These are phyloP conservation scores for Rousettus madagascariensis DNA, from an alignment of 2,797 vertebrate genomes.

Conservation along the genomic window DNA sequence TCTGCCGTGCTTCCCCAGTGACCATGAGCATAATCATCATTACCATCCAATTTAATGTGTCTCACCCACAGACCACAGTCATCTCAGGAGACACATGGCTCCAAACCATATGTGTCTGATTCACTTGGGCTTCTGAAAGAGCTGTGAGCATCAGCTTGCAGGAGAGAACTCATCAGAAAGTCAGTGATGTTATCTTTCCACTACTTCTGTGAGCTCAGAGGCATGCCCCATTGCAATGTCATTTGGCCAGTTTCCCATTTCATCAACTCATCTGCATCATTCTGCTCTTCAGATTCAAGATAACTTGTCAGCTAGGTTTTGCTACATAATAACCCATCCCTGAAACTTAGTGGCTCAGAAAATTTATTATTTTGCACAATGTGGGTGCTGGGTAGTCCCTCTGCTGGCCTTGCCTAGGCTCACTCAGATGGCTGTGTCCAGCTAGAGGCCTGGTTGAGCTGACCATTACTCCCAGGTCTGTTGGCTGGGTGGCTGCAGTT, in stretches of 20 bases:
- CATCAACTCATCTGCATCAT: too few relatives aligned
- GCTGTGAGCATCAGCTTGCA: background rate
- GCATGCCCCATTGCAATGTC: too few relatives aligned
- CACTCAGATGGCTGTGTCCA: background rate
- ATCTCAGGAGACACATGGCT: background rate
- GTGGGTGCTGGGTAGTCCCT: background rate
- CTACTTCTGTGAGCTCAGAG: background rate
- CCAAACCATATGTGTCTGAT: background rate
- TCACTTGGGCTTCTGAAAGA: background rate
- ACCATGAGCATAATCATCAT: background rate
- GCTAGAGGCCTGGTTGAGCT: background rate
- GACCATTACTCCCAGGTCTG: accelerated
- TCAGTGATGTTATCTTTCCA: accelerated
- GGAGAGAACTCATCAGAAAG: background rate
- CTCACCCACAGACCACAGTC: background rate
- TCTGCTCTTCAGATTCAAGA: background rate
- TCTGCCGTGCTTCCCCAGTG: background rate
- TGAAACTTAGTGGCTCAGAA: background rate
- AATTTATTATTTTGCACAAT: background rate
- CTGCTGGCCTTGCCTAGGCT: background rate
- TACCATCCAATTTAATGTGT: accelerated
- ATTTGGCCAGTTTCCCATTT: too few relatives aligned
- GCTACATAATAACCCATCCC: background rate
- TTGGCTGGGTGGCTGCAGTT: background rate
- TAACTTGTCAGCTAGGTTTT: background rate